phyloP scores from a whole-genome alignment of 1,140 invertebrate species.

The Drosophila erecta region DNA sequence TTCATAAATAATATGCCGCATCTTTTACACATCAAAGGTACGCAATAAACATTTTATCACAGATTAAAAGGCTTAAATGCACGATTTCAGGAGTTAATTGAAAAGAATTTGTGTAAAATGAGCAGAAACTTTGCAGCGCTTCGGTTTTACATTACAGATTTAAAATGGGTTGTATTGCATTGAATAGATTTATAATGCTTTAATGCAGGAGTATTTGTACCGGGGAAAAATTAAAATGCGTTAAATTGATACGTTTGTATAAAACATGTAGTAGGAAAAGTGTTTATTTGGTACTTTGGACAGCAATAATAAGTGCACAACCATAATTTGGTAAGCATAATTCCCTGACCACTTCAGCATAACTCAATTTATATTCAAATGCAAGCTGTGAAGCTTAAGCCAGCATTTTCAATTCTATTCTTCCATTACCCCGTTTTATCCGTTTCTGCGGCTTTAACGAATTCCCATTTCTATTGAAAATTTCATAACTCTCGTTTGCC shows the following conservation, averaged over 20 bases:
- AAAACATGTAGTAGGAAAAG: too few species aligned
- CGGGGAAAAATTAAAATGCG: too few species aligned
- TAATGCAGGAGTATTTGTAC: not conserved
- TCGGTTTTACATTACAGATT: not conserved
- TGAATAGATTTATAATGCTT: not conserved
- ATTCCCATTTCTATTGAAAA: constrained; percentile 24
- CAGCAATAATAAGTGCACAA: too few species aligned
- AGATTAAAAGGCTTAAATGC: constrained; percentile 32
- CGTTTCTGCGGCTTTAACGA: not conserved
- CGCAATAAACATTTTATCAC: constrained; percentile 33
- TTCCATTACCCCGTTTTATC: constrained; percentile 14
- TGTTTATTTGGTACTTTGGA: too few species aligned
- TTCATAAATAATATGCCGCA: constrained; percentile 17
- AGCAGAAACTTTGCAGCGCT: constrained; percentile 9
- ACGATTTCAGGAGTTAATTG: constrained; percentile 35
- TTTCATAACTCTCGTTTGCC: constrained; percentile 46
- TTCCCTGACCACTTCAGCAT: not conserved
- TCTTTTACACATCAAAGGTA: constrained; percentile 7
- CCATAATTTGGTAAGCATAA: not conserved
- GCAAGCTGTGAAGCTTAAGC: constrained; percentile 6
- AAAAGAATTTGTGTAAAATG: constrained; percentile 27
- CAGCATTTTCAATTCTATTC: not conserved
- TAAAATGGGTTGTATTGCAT: not conserved
- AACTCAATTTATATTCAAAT: constrained; percentile 31
- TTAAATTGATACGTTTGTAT: not conserved